Evolutionary conservation across 1,140 invertebrate species (phyloP), one percentile per base, ranked within the genome.

Genomic region (Sipha flava): DNA sequence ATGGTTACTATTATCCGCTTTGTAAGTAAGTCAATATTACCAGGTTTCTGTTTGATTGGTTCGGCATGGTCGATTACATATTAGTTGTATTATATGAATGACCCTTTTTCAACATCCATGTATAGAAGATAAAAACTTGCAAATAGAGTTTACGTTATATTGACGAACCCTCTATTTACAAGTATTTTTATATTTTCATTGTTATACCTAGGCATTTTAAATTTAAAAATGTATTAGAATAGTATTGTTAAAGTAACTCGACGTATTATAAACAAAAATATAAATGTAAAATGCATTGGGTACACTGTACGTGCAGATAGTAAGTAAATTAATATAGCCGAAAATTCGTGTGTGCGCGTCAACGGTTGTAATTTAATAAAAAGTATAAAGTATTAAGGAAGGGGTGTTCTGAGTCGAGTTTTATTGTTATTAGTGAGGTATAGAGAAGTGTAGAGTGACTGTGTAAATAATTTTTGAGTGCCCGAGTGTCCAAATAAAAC

Each of bases 381-480:
- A 73, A 72, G 16, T 23, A 72, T 49, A 29, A 72, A 29, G n/a
- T 70, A 68, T 40, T 16, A n/a, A n/a, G 43, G 66, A 31, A 70
- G 16, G 66, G 66, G 40, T 70, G 66, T 47, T 14, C 64, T 23
- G 23, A 21, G 43, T 70, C 40, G 37, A 70, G 40, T 70, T 70
- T 70, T 70, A 47, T 70, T 70, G 43, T 70, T 70, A 70, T 26
- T 70, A 70, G 66, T 47, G 66, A 47, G 66, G 66, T 70, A 43
- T 45, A 66, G 62, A 66, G 37, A 47, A 47, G 66, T 29, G n/a
- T 47, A 70, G 64, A 68, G 66, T 70, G 66, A 70, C 66, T 70
- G 40, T 68, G 64, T 73, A 73, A 73, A 73, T 73, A 73, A 52
- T 54, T 73, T 73, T 73, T 52, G 45, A 73, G 68, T 73, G 45